phyloP scores from a whole-genome alignment of 2,113 vertebrate genomes.

The Carettochelys insculpta region DNA sequence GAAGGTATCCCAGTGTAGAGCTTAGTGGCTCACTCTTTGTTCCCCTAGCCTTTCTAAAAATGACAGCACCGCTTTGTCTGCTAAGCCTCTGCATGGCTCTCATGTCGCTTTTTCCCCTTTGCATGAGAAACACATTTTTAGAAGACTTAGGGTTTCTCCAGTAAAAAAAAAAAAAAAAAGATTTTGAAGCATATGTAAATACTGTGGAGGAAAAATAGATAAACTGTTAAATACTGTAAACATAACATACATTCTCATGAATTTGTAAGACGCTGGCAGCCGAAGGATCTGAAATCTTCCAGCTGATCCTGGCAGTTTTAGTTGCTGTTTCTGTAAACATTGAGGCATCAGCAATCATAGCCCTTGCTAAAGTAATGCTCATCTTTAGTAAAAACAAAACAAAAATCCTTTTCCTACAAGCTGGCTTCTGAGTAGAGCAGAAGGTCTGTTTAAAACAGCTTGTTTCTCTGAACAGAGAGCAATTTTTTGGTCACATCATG shows the following conservation, averaged over 20 bases:
- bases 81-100: background rate
- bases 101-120: accelerated
- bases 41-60: background rate
- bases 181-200: background rate
- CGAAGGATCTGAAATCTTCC: background rate
- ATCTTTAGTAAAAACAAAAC: background rate
- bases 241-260: accelerated
- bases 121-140: background rate
- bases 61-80: background rate
- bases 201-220: background rate
- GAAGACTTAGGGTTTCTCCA: background rate
- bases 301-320: background rate
- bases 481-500: background rate
- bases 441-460: background rate
- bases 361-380: background rate
- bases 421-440: background rate
- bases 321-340: accelerated
- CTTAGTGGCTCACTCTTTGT: accelerated
- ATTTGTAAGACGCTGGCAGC: background rate
- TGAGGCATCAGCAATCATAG: accelerated
- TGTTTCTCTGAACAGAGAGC: background rate
- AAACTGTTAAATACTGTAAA: background rate
- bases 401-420: background rate
- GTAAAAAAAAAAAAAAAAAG: no score
- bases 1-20: background rate